Evolutionary conservation across 2,888 invertebrate genomes (phyloP), one percentile per base, ranked within the genome.

Genomic region (Standfussiana lucernea): DNA sequence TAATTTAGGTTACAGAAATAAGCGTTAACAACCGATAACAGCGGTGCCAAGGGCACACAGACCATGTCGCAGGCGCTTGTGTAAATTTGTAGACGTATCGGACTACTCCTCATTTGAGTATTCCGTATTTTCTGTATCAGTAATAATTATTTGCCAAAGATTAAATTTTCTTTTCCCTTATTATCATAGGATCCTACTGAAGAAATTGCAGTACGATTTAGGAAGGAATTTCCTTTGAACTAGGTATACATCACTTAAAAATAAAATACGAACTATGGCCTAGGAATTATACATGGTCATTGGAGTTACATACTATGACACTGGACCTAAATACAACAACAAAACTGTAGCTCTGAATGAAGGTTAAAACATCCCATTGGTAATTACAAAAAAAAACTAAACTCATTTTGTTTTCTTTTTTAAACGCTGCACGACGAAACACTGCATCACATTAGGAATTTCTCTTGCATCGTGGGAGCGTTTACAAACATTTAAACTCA

Each of bases 21-120:
- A 59, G 32, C 65, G 61, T 7, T 47, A 79, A 56, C 53, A 47
- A 70, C 69, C 81, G 69, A 81, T 81, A 76, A 80, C 45, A 75
- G 18, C 18, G n/a, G 32, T 21, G 47, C 40, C 75, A 75, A 69
- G 76, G 81, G 61, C 80, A 66, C 35, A 64, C 42, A 53, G 8
- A 56, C 62, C 32, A 24, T 73, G 79, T 47, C 59, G 37, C 18
- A 10, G 15, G 21, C 42, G 7, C 18, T 28, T 61, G 21, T 61
- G 10, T 61, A 32, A 32, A 59, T 32, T 40, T 47, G 13, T 50
- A 40, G 2, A 28, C 10, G 10, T 24, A 6, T 77, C 70, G 7
- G 69, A 28, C 77, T 61, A 2, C 28, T 50, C 8, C 7, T 4
- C 5, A 4, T n/a, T 32, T 32, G 18, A 37, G 65, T 76, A 66